Evolutionary conservation across 2,888 invertebrate genomes (phyloP).

Genomic region (Philereme vetulata): DNA sequence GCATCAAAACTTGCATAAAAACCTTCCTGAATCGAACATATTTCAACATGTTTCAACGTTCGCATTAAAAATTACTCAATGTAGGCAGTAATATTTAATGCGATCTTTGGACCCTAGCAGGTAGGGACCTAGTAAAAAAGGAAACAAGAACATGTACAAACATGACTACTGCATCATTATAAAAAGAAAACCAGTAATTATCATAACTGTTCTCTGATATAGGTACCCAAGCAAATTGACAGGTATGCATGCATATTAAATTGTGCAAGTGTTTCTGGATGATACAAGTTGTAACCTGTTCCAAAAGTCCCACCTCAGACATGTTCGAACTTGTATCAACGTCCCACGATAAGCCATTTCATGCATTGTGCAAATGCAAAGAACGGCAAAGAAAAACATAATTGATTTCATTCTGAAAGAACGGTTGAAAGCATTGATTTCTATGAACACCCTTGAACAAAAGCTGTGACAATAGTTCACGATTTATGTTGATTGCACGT

Average conservation of each 20-base stretch:
- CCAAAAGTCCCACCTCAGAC: conserved; percentile 45
- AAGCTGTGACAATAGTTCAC: conserved; percentile 41
- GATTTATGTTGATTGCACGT: conserved; percentile 58
- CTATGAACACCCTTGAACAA: conserved; percentile 37
- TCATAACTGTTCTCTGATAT: conserved; percentile 2
- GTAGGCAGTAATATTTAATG: neutral
- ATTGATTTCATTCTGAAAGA: conserved; percentile 31
- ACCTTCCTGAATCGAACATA: neutral
- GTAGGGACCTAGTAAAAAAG: neutral
- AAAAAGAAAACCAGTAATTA: conserved; percentile 4
- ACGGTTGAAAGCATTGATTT: conserved; percentile 35
- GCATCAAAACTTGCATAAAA: conserved; percentile 1
- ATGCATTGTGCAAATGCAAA: conserved; percentile 35
- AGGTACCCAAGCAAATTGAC: conserved; percentile 9
- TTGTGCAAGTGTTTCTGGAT: conserved; percentile 25
- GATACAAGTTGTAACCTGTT: conserved; percentile 71
- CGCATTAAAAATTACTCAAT: conserved; percentile 1
- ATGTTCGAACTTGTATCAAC: conserved; percentile 56
- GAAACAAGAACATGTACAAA: neutral
- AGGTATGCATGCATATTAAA: conserved; percentile 1
- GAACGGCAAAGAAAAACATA: conserved; percentile 36
- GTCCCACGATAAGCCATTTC: conserved; percentile 31
- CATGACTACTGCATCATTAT: neutral
- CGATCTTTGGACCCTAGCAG: too few species aligned
- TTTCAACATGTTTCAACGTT: neutral